A percentile compares a stretch with the other conserved stretches of the same genome.
Evolutionary conservation across 2,113 vertebrate genomes (phyloP).

Genomic region (Nesogale talazaci): DNA sequence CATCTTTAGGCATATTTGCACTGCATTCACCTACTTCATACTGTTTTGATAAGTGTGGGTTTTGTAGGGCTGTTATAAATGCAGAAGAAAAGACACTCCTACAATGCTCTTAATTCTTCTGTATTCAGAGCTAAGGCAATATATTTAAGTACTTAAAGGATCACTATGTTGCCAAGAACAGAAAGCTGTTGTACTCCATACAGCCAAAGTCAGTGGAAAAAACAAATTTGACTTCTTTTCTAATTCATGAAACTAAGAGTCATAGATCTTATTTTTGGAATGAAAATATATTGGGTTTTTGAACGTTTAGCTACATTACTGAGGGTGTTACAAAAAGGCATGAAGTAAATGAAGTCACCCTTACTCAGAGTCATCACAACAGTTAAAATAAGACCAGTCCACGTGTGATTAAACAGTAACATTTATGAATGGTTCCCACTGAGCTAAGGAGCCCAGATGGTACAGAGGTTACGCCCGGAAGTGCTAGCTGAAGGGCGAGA

Average conservation of each 20-base stretch:
- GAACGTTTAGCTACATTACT: not conserved
- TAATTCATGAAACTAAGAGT: not conserved
- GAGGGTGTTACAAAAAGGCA: not conserved
- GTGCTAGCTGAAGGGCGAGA: too few species aligned
- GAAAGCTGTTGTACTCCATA: not conserved
- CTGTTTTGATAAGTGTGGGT: not conserved
- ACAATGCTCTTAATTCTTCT: not conserved
- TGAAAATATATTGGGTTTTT: constrained; percentile 17
- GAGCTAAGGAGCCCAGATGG: too few species aligned
- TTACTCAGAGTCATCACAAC: not conserved
- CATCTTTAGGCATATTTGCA: too few species aligned
- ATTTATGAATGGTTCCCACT: too few species aligned
- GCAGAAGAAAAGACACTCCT: not conserved
- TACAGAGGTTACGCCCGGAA: too few species aligned
- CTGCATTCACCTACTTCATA: too few species aligned
- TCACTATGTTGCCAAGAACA: not conserved
- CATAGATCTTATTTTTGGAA: constrained; percentile 14
- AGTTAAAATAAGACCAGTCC: not conserved
- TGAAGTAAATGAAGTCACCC: not conserved
- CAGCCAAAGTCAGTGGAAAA: not conserved
- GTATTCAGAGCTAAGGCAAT: not conserved
- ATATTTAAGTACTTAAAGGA: not conserved
- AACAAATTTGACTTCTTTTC: not conserved
- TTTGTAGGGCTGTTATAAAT: not conserved
- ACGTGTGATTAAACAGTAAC: not conserved